These are phyloP conservation scores for Eurystomus gularis DNA, from an alignment of 2,113 vertebrate species.

Conservation along the genomic window DNA sequence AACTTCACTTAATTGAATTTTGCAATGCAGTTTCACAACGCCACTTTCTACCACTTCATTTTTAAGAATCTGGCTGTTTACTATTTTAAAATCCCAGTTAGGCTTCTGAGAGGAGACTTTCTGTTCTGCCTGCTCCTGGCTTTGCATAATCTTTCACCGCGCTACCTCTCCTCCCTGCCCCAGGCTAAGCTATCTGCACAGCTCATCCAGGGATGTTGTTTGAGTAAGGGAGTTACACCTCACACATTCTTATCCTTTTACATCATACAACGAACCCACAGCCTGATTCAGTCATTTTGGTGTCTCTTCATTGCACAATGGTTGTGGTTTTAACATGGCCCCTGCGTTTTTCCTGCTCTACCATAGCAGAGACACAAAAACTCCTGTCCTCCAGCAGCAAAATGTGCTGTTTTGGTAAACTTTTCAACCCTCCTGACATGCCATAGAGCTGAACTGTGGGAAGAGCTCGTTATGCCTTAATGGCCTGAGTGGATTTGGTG, in stretches of 20 bases:
- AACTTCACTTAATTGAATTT: neutral
- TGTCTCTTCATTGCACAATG: neutral
- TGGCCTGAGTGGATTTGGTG: neutral
- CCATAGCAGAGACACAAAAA: neutral
- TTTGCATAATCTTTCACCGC: neutral
- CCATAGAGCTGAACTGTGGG: neutral
- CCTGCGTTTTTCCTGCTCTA: fast-evolving
- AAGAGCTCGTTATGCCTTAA: neutral
- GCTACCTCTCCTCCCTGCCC: neutral
- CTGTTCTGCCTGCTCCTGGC: neutral
- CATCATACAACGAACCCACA: neutral
- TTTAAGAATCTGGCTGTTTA: neutral
- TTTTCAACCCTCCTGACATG: neutral
- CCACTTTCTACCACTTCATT: neutral
- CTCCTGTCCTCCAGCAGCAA: neutral
- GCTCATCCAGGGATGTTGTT: neutral
- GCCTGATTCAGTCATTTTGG: neutral
- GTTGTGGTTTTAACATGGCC: fast-evolving
- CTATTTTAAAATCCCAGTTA: neutral
- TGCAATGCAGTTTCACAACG: slow-evolving; percentile 1
- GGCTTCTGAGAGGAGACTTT: neutral
- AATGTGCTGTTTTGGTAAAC: neutral
- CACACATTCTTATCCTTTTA: slow-evolving; percentile 4
- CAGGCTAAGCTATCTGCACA: neutral
- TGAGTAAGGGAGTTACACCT: neutral